phyloP scores from a whole-genome alignment of 2,797 vertebrate genomes.

The Esox lucius region DNA sequence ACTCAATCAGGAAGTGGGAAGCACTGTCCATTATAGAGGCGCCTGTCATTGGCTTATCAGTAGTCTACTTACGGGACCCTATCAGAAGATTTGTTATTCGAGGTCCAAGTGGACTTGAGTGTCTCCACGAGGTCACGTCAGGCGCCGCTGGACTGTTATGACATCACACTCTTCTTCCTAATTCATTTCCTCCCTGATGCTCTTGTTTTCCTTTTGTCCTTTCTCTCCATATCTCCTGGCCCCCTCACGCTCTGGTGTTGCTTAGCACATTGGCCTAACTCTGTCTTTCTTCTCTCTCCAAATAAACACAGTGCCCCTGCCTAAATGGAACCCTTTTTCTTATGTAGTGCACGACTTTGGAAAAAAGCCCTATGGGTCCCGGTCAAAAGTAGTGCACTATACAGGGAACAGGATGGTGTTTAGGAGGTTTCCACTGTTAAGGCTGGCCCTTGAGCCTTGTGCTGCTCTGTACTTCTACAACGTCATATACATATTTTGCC shows the following conservation, averaged over 20 bases:
- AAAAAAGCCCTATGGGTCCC: too few relatives aligned
- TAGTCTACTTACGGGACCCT: constrained; percentile 17
- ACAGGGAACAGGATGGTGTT: too few relatives aligned
- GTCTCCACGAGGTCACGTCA: constrained; percentile 29
- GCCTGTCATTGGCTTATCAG: constrained; percentile 42
- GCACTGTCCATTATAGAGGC: constrained; percentile 30
- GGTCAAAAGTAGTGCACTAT: background rate
- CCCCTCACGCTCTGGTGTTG: background rate
- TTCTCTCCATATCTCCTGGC: constrained; percentile 2
- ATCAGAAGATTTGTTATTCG: constrained; percentile 24
- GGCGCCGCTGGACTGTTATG: constrained; percentile 16
- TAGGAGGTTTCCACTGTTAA: background rate
- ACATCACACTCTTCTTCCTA: background rate
- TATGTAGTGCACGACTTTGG: background rate
- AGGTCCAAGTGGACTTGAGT: constrained; percentile 16
- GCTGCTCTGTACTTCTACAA: constrained; percentile 39
- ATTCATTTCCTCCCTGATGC: background rate
- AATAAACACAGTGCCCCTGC: constrained; percentile 32
- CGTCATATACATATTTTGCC: constrained; percentile 44
- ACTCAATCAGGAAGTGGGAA: constrained; percentile 56
- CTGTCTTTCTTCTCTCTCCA: constrained; percentile 11
- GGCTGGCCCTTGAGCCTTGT: constrained; percentile 33
- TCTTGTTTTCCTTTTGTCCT: constrained; percentile 4
- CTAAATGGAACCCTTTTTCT: background rate
- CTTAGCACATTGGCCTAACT: constrained; percentile 8